phyloP scores from a whole-genome alignment of 2,888 invertebrate genomes.

The Altica lythri region DNA sequence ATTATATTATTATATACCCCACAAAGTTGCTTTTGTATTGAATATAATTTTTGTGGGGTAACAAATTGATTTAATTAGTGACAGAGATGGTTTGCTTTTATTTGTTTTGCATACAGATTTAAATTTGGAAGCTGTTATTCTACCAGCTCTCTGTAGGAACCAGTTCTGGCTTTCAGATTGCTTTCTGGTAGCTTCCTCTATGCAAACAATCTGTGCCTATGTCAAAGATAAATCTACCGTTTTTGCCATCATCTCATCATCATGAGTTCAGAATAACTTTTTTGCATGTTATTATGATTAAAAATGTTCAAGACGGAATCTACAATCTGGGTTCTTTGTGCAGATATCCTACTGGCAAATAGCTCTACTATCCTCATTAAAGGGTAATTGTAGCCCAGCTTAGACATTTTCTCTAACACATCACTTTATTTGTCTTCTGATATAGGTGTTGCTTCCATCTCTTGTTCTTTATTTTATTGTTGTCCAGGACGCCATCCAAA shows the following conservation, averaged over 20 bases:
- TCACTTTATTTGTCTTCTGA: no score
- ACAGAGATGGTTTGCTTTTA: slow-evolving; percentile 15
- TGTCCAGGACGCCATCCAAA: neutral
- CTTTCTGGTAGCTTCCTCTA: neutral
- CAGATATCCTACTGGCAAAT: slow-evolving; percentile 3
- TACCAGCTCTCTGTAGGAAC: no score
- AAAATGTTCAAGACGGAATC: neutral
- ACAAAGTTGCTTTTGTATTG: slow-evolving; percentile 3
- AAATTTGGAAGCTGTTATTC: no score
- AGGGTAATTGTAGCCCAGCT: neutral
- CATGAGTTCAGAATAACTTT: no score
- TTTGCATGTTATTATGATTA: neutral
- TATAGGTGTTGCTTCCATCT: no score
- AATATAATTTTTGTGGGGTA: slow-evolving; percentile 16
- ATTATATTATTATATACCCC: no score
- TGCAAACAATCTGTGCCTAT: no score
- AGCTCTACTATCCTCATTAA: slow-evolving; percentile 4
- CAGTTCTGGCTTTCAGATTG: slow-evolving; percentile 12
- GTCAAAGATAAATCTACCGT: no score
- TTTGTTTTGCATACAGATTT: no score
- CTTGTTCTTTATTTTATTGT: no score
- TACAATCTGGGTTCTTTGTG: neutral
- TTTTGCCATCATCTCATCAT: no score
- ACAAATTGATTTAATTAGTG: slow-evolving; percentile 24
- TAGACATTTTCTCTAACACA: neutral